phyloP scores from a whole-genome alignment of 2,888 invertebrate species.

The Pollenia amentaria region DNA sequence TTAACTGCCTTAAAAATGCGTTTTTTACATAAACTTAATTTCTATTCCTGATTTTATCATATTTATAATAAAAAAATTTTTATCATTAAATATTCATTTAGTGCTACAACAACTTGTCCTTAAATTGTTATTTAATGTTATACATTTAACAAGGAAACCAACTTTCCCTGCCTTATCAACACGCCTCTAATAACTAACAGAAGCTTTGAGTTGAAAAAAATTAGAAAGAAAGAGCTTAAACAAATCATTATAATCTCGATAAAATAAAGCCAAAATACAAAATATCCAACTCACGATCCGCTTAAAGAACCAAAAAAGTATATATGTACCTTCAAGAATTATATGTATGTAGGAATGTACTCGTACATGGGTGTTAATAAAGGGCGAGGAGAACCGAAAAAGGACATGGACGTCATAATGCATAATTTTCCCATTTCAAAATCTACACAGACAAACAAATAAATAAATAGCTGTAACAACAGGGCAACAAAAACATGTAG shows the following conservation, averaged over 20 bases:
- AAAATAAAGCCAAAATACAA: constrained; percentile 30
- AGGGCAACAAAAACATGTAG: background rate
- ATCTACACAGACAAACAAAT: too few species aligned
- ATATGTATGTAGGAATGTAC: too few species aligned
- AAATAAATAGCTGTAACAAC: background rate
- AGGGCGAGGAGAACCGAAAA: background rate
- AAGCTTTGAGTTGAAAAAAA: too few species aligned
- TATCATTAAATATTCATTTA: constrained; percentile 19
- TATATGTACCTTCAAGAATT: background rate
- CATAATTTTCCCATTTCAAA: too few species aligned
- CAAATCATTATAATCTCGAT: constrained; percentile 49
- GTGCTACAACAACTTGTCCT: background rate
- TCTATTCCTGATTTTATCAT: constrained; percentile 10
- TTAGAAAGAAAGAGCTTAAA: constrained; percentile 22
- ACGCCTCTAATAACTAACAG: too few species aligned
- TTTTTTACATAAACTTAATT: background rate
- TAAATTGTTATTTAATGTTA: constrained; percentile 11
- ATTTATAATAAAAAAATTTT: background rate
- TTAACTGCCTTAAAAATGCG: too few species aligned
- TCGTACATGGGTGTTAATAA: background rate
- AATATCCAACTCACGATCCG: constrained; percentile 55
- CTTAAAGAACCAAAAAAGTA: background rate
- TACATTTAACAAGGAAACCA: background rate
- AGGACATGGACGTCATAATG: background rate
- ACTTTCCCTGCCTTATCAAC: too few species aligned